Evolutionary conservation across 2,888 invertebrate species (phyloP).

Genomic region (Microplitis deprimator): DNA sequence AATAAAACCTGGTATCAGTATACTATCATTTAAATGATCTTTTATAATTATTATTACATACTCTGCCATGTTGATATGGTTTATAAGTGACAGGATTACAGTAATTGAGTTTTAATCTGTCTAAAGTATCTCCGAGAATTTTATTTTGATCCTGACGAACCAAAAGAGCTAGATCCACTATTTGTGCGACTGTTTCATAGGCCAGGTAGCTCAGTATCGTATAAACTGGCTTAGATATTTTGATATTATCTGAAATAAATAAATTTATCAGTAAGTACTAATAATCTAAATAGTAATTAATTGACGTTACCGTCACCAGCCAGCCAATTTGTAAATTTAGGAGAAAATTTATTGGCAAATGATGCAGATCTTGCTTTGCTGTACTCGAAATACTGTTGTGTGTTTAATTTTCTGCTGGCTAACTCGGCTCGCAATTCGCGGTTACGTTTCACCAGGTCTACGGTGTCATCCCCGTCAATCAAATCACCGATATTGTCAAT

Average conservation of each 20-base stretch:
- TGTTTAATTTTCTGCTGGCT: slow-evolving; percentile 73
- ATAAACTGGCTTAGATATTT: slow-evolving; percentile 77
- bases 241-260: slow-evolving; percentile 72
- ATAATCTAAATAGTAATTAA: too few species aligned
- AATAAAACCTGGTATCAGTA: slow-evolving; percentile 24
- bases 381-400: slow-evolving; percentile 79
- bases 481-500: slow-evolving; percentile 69
- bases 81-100: slow-evolving; percentile 74
- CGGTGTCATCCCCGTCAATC: slow-evolving; percentile 71
- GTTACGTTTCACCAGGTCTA: slow-evolving; percentile 77
- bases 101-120: slow-evolving; percentile 77
- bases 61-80: slow-evolving; percentile 66
- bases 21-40: slow-evolving; percentile 1
- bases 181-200: slow-evolving; percentile 91
- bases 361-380: slow-evolving; percentile 85
- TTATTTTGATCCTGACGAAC: slow-evolving; percentile 84
- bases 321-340: slow-evolving; percentile 67
- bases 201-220: slow-evolving; percentile 89
- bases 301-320: slow-evolving; percentile 57
- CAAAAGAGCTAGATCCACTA: slow-evolving; percentile 87
- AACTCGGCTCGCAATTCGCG: slow-evolving; percentile 74
- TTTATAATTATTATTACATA: slow-evolving; percentile 43
- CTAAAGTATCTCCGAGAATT: slow-evolving; percentile 80
- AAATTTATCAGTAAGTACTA: background rate
- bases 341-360: slow-evolving; percentile 75